A percentile compares a stretch with the other conserved stretches of the same genome.
These are phyloP conservation scores for Tetramorium parvispinum DNA, from an alignment of 1,140 invertebrate species.

Conservation along the genomic window DNA sequence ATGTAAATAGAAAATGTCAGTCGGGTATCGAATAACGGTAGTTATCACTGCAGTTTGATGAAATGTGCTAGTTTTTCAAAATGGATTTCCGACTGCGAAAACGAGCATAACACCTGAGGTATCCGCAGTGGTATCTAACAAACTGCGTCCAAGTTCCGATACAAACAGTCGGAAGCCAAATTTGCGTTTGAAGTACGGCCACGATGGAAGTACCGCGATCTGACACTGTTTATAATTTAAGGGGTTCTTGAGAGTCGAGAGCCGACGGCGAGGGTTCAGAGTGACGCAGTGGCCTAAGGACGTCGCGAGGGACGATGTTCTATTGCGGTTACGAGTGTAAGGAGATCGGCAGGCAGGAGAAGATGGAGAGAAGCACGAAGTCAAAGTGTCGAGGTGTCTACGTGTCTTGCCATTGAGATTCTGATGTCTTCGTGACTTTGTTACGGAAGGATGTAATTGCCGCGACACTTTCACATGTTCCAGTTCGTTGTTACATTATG, in stretches of 20 bases:
- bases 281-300: conserved; percentile 46
- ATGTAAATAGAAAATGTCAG: neutral
- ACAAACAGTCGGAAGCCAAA: conserved; percentile 45
- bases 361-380: conserved; percentile 26
- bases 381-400: conserved; percentile 59
- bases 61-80: conserved; percentile 10
- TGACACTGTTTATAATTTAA: conserved; percentile 81
- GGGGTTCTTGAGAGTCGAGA: conserved; percentile 59
- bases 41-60: neutral
- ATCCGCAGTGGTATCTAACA: neutral
- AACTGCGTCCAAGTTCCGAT: neutral
- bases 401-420: conserved; percentile 12
- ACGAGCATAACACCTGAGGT: neutral
- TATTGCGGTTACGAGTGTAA: conserved; percentile 42
- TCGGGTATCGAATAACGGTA: neutral
- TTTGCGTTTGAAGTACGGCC: conserved; percentile 45
- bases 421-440: conserved; percentile 43
- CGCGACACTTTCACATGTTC: neutral
- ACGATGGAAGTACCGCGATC: conserved; percentile 69
- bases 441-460: conserved; percentile 28
- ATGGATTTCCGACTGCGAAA: conserved; percentile 3
- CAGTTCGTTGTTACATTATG: neutral
- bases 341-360: conserved; percentile 31
- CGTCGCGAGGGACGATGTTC: conserved; percentile 33
- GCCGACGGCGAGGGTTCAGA: conserved; percentile 25